Conservation (phyloP, 2,113 vertebrate genomes). For the Hystrix brachyura region DNA sequence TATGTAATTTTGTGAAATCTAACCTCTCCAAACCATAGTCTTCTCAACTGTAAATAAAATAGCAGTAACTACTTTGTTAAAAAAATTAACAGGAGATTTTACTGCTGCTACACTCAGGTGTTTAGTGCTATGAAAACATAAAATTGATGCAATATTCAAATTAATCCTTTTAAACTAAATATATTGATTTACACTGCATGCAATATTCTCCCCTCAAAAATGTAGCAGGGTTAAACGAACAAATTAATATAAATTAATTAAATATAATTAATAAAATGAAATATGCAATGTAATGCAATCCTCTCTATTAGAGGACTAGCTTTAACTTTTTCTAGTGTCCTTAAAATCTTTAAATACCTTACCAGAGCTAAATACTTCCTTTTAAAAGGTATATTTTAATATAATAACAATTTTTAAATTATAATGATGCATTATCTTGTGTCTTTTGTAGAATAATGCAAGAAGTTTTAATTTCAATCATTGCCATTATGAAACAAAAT, state of each 20-base stretch:
- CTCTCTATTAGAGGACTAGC: not conserved
- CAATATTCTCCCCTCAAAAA: not conserved
- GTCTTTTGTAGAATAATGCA: not conserved
- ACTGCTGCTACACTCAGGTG: not conserved
- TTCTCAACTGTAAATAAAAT: conserved; percentile 39
- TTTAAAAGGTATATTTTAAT: conserved; percentile 30
- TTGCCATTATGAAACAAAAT: conserved; percentile 10
- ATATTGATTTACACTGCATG: not conserved
- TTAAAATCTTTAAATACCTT: conserved; percentile 16
- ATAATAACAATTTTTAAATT: not conserved
- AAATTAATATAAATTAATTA: not conserved
- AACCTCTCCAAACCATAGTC: not conserved
- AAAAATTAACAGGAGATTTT: not conserved
- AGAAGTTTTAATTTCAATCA: conserved; percentile 45
- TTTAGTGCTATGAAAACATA: conserved; percentile 13
- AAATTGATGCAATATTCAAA: conserved; percentile 22
- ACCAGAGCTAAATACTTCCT: not conserved
- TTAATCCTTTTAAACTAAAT: not conserved
- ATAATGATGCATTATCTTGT: not conserved
- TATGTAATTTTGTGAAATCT: not conserved
- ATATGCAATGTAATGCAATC: not conserved
- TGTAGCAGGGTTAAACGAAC: not conserved
- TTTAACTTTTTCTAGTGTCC: not conserved
- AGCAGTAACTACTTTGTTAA: not conserved
- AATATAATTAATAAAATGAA: not conserved